These are phyloP conservation scores for Cheilosia pagana DNA, from an alignment of 2,888 invertebrate species.

Conservation along the genomic window DNA sequence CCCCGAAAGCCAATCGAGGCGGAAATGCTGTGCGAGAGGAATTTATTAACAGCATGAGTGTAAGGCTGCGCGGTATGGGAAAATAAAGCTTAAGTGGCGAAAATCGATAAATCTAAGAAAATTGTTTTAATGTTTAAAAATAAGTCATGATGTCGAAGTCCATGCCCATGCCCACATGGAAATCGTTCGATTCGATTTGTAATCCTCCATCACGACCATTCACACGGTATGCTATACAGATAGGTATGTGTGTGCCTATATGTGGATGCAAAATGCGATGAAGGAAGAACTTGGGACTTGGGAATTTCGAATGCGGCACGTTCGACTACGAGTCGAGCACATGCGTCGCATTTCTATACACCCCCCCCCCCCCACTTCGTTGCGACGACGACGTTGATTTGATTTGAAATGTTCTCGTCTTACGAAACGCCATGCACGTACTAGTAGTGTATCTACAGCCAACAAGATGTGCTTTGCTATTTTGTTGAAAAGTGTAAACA, in stretches of 20 bases:
- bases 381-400: conserved; percentile 12
- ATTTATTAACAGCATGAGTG: neutral
- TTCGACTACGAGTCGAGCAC: conserved; percentile 51
- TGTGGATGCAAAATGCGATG: conserved; percentile 49
- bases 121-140: conserved; percentile 73
- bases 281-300: conserved; percentile 49
- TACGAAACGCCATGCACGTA: conserved; percentile 75
- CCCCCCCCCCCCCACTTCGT: conserved; percentile 16
- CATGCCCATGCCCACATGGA: conserved; percentile 66
- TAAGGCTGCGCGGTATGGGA: neutral
- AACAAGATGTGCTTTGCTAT: conserved; percentile 21
- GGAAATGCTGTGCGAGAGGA: conserved; percentile 32
- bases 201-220: conserved; percentile 52
- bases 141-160: conserved; percentile 69
- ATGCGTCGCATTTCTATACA: conserved; percentile 67
- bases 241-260: conserved; percentile 11
- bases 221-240: conserved; percentile 31
- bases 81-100: conserved; percentile 69
- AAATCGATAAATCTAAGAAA: conserved; percentile 70
- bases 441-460: conserved; percentile 8
- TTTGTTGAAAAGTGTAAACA: conserved; percentile 56
- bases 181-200: conserved; percentile 58
- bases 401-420: conserved; percentile 69
- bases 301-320: conserved; percentile 70
- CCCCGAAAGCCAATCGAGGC: conserved; percentile 25